Evolutionary conservation across 2,113 vertebrate species (phyloP), one percentile per base, ranked within the genome.

Genomic region (Jacana jacana): DNA sequence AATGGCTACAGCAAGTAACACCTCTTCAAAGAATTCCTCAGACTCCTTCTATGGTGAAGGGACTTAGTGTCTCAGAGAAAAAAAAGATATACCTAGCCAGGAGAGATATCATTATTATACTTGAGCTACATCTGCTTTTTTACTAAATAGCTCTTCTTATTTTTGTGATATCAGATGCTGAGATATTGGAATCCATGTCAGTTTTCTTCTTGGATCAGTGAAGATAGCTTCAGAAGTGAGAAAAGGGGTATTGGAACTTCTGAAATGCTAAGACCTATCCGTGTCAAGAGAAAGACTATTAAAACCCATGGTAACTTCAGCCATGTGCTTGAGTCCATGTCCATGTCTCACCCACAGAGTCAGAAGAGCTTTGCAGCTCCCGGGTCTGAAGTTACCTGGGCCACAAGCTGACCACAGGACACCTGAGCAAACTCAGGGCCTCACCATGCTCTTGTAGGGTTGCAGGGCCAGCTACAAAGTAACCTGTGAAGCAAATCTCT

Each of bases 301-400:
- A 9, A 87, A 88, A 86, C 6, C 4, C 8, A 25, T 54, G 24
- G 35, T 89, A 89, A 90, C 5, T 4, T 77, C 20, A 81, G 17
- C 7, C 13, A 12, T 3, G 8, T 3, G 0, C n/a, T 54, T 0
- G 0, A 77, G 33, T 28, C 31, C 12, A 7, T 37, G 13, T 28
- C 13, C 6, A 13, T 4, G 0, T 17, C 13, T 80, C 49, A 80
- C 33, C 10, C 25, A 12, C 48, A 10, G 16, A 61, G 3, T 4
- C 2, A 1, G 19, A 90, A 69, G 61, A 64, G 4, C 10, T 80
- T 80, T 68, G 11, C 16, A 80, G 20, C 7, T 88, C 7, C 23
- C 11, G 52, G 9, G 10, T 76, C 71, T 76, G 44, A 83, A 55
- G 4, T 0, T 0, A 51, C 24, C 14, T 54, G 13, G 18, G 22